Base-by-base conservation (phyloP, 2,888 invertebrate genomes). In the Marronus borbonicus region DNA sequence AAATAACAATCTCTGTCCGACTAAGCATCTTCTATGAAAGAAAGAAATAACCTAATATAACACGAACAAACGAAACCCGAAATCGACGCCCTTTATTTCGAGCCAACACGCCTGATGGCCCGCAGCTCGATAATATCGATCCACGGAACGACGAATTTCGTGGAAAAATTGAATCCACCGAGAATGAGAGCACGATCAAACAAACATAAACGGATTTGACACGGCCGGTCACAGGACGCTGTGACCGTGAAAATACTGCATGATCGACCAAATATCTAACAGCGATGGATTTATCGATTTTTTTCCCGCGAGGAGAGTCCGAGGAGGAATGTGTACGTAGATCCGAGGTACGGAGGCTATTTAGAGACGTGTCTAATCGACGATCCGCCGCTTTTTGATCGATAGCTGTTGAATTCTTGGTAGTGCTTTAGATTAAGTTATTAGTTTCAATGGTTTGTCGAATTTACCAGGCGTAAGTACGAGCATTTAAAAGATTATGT, bases 121-220 rank as follows among this genome's bases (percentile, higher is more conserved):
- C 12, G 12, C 8, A 8, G 44, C 44, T 44, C 44, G 8, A 44
- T 44, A 12, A 44, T 44, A 44, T 44, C 44, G 44, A 44, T 12
- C 12, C 44, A 12, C 8, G 2, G 44, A 12, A 44, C 1, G 12
- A 36, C 31, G 44, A 44, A 44, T 44, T 55, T 55, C 55, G n/a
- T 17, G 17, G 55, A 55, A 55, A 17, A 55, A 55, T 55, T 17
- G 17, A 55, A 55, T 55, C 17, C 17, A 2, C 44, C 55, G 17
- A 55, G 55, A 55, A 55, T 55, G 65, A 65, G 65, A 36, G 39
- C 31, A 55, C 70, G 70, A 70, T 70, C 70, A 70, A 70, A 70
- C 70, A 70, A 70, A 70, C 55, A 70, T 55, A 70, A 70, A 70
- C 55, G 28, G 31, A 70, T 70, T 70, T 31, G 70, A 55, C 70